These are phyloP conservation scores for Cydia amplana DNA, from an alignment of 1,140 invertebrate species.

Conservation along the genomic window DNA sequence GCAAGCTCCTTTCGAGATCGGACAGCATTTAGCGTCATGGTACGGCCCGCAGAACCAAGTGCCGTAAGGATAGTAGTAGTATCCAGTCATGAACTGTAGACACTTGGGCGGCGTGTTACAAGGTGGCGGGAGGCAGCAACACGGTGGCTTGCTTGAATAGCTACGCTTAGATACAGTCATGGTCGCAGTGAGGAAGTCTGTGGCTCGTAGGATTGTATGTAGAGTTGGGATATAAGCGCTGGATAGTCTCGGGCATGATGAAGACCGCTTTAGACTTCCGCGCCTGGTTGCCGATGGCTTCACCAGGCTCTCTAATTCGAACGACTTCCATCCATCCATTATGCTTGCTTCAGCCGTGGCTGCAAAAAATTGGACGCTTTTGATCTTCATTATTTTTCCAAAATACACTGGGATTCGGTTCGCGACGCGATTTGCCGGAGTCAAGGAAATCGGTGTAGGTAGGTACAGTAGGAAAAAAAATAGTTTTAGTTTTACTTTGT, in stretches of 20 bases:
- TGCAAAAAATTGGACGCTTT: background rate
- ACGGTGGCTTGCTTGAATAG: constrained; percentile 35
- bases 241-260: background rate
- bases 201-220: background rate
- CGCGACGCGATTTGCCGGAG: no score
- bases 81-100: constrained; percentile 69
- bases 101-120: constrained; percentile 60
- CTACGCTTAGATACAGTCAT: background rate
- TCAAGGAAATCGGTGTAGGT: no score
- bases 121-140: constrained; percentile 58
- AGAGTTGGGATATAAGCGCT: background rate
- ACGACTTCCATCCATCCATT: background rate
- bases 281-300: no score
- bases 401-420: background rate
- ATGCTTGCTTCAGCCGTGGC: background rate
- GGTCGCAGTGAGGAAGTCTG: background rate
- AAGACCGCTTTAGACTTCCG: background rate
- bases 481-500: no score
- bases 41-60: constrained; percentile 72
- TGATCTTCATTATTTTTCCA: background rate
- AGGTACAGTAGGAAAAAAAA: no score
- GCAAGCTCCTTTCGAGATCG: constrained; percentile 35
- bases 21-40: constrained; percentile 47
- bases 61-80: constrained; percentile 72
- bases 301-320: background rate